A percentile compares a stretch with the other conserved stretches of the same genome.
Evolutionary conservation across 1,140 invertebrate genomes (phyloP).

Genomic region (Trialeurodes vaporariorum): DNA sequence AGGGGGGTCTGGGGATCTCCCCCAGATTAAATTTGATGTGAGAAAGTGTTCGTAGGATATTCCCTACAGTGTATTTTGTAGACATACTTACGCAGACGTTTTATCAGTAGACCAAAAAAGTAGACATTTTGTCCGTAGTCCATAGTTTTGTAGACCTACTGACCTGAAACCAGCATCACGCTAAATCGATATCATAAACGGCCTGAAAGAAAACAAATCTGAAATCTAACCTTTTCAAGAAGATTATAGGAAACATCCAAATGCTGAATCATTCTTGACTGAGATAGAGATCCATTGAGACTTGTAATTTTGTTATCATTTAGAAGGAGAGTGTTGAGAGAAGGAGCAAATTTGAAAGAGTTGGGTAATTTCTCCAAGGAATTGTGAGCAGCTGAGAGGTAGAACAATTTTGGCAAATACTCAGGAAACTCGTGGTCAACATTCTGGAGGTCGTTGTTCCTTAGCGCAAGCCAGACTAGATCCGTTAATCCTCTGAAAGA

Average conservation of each 20-base stretch:
- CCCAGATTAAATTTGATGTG: too few species aligned
- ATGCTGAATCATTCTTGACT: slow-evolving; percentile 47
- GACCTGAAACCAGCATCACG: too few species aligned
- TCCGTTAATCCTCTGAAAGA: slow-evolving; percentile 45
- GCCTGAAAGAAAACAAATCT: too few species aligned
- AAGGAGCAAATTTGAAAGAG: slow-evolving; percentile 49
- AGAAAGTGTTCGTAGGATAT: too few species aligned
- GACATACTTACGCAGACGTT: too few species aligned
- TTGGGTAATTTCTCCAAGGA: slow-evolving; percentile 51
- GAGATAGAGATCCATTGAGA: slow-evolving; percentile 53
- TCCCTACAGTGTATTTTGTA: too few species aligned
- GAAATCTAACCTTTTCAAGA: slow-evolving; percentile 49
- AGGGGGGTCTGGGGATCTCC: too few species aligned
- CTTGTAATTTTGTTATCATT: slow-evolving; percentile 54
- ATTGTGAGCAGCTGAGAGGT: slow-evolving; percentile 60
- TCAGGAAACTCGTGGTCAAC: slow-evolving; percentile 60
- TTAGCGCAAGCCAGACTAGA: slow-evolving; percentile 62
- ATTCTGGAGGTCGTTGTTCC: slow-evolving; percentile 55
- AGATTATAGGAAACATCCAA: slow-evolving; percentile 57
- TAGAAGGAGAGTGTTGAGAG: slow-evolving; percentile 53
- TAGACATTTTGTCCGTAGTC: too few species aligned
- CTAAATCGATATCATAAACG: too few species aligned
- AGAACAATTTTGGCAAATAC: slow-evolving; percentile 42
- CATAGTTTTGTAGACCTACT: too few species aligned
- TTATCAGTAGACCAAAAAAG: too few species aligned